These are phyloP conservation scores for Drosophila bipectinata DNA, from an alignment of 1,140 invertebrate genomes.

Conservation along the genomic window DNA sequence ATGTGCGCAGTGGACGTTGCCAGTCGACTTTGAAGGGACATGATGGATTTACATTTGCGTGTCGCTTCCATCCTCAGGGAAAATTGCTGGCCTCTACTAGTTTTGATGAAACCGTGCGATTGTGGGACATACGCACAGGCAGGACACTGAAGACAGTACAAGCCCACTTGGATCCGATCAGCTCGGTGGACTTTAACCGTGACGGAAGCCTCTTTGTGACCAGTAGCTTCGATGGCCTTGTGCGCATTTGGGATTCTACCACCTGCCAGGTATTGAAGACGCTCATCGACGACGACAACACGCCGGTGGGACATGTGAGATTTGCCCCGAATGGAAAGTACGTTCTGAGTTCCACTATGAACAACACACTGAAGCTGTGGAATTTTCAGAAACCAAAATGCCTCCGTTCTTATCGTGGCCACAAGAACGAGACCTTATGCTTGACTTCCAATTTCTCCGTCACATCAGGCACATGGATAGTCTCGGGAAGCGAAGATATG, in stretches of 20 bases:
- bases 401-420: slow-evolving; percentile 58
- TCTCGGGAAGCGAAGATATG: slow-evolving; percentile 62
- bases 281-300: slow-evolving; percentile 57
- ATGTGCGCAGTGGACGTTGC: slow-evolving; percentile 22
- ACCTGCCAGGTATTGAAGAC: slow-evolving; percentile 48
- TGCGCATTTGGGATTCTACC: slow-evolving; percentile 60
- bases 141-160: slow-evolving; percentile 31
- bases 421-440: slow-evolving; percentile 52
- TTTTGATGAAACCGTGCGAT: slow-evolving; percentile 43
- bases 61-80: slow-evolving; percentile 50
- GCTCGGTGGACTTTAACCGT: slow-evolving; percentile 57
- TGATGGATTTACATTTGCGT: slow-evolving; percentile 37
- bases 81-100: slow-evolving; percentile 55
- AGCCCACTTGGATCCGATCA: slow-evolving; percentile 58
- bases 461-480: slow-evolving; percentile 62
- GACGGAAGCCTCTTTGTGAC: slow-evolving; percentile 56
- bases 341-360: slow-evolving; percentile 51
- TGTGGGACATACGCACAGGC: slow-evolving; percentile 60
- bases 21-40: slow-evolving; percentile 27
- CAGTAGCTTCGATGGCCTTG: slow-evolving; percentile 58
- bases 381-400: slow-evolving; percentile 58
- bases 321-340: slow-evolving; percentile 66
- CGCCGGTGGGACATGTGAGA: slow-evolving; percentile 57
- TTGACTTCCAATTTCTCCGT: slow-evolving; percentile 58
- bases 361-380: slow-evolving; percentile 62